Conservation (phyloP, 2,888 invertebrate genomes). For the Agrenia bidenticulata region DNA sequence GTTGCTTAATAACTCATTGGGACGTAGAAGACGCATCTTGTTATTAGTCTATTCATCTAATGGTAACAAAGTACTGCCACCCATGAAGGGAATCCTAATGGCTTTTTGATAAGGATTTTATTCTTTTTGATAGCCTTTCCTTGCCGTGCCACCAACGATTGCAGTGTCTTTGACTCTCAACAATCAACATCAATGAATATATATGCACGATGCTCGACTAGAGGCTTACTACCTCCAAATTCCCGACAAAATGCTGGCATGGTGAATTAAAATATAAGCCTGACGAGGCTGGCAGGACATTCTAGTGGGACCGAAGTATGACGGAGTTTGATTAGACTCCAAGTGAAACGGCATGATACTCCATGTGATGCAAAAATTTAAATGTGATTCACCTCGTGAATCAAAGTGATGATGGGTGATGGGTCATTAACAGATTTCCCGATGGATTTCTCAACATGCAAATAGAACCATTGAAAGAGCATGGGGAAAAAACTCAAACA, state of each 20-base stretch:
- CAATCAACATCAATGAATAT: no score
- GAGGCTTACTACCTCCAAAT: no score
- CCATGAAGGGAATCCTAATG: constrained; percentile 51
- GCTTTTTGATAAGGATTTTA: constrained; percentile 51
- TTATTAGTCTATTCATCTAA: constrained; percentile 19
- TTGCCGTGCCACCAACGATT: constrained; percentile 4
- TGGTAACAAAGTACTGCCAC: constrained; percentile 48
- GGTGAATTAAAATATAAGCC: not conserved
- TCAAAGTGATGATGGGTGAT: constrained; percentile 33
- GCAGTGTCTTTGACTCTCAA: no score
- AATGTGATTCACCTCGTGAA: not conserved
- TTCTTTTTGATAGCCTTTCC: constrained; percentile 7
- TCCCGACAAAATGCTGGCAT: no score
- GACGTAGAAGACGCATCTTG: constrained; percentile 3
- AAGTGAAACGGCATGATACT: no score
- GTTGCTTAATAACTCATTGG: constrained; percentile 18
- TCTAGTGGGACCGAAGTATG: no score
- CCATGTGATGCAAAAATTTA: not conserved
- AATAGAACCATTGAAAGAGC: not conserved
- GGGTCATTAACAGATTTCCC: constrained; percentile 23
- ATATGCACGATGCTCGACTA: no score
- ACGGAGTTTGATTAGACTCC: no score
- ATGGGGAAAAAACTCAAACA: not conserved
- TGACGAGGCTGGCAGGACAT: no score
- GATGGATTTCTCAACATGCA: not conserved